Base-by-base conservation (phyloP, 2,797 vertebrate species). In the Chelon auratus region DNA sequence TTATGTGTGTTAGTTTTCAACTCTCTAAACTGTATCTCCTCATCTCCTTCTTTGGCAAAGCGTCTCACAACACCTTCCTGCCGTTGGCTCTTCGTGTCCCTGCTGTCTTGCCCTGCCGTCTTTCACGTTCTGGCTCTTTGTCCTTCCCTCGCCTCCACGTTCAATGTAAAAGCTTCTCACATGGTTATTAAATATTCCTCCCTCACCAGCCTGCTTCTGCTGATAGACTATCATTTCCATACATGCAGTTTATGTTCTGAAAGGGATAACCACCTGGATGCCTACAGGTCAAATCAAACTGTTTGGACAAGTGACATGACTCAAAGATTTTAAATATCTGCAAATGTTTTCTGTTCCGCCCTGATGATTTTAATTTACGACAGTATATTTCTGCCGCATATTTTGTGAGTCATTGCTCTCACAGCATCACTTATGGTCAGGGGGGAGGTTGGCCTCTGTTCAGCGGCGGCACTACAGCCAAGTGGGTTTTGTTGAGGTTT, bases 11-110 rank as follows among this genome's bases (percentile, higher is more conserved):
- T 68, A 1, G 30, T 43, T 33, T 53, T 63, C 30, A 22, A 37
- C 47, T 67, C 66, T 81, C n/a, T 9, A 2, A 77, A 64, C 81
- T 70, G 15, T 62, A 59, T 93, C 68, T 91, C 92, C 93, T 45
- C 63, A 59, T 93, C 68, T 91, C 92, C 93, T 91, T 93, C 84
- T 93, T 91, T 92, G 93, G 92, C 81, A 51, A 92, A 66, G 65
- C 52, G 26, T 65, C 72, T 62, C 30, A 0, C 43, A 14, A 40
- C 80, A 59, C 55, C 71, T 52, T 73, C 73, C 70, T 17, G 33
- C 40, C 9, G n/a, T 45, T 37, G 1, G 33, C 22, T 45, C 71
- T 52, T 45, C 40, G 40, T 42, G 64, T 82, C 71, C 74, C 64
- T 65, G 66, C 65, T 56, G 54, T 76, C 54, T 62, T 54, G 60